These are phyloP conservation scores for Osmerus eperlanus DNA, from an alignment of 2,113 vertebrate species.

Conservation along the genomic window DNA sequence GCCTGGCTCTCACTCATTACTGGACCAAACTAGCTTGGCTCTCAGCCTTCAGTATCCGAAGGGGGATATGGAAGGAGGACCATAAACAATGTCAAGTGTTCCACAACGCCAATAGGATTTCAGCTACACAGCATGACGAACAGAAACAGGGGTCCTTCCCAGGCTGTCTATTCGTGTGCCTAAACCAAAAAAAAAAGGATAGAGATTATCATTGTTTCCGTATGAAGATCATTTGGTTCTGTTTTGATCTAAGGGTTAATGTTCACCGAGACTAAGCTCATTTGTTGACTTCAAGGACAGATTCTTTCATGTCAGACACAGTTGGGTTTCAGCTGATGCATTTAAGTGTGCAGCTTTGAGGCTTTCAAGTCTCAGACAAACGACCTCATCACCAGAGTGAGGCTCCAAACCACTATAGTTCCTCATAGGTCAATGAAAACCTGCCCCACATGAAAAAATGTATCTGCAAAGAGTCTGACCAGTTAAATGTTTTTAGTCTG, in stretches of 20 bases:
- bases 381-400: too few species aligned
- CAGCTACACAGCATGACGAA: constrained; percentile 7
- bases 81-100: constrained; percentile 30
- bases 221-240: neutral
- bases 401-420: too few species aligned
- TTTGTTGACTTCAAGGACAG: neutral
- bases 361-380: too few species aligned
- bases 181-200: neutral
- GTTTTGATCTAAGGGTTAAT: constrained; percentile 5
- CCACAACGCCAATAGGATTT: constrained; percentile 12
- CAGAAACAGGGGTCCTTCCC: constrained; percentile 12
- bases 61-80: constrained; percentile 15
- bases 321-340: neutral
- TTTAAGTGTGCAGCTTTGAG: neutral
- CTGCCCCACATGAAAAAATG: neutral
- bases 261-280: constrained; percentile 10
- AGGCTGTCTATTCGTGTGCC: neutral
- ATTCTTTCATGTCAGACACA: neutral
- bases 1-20: constrained; percentile 45
- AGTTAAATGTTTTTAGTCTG: neutral
- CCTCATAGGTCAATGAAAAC: neutral
- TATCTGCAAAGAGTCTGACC: neutral
- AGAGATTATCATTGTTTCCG: neutral
- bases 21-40: constrained; percentile 24
- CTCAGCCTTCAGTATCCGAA: constrained; percentile 18